Conservation (phyloP, 1,140 invertebrate genomes). For the Drosophila cardini region DNA sequence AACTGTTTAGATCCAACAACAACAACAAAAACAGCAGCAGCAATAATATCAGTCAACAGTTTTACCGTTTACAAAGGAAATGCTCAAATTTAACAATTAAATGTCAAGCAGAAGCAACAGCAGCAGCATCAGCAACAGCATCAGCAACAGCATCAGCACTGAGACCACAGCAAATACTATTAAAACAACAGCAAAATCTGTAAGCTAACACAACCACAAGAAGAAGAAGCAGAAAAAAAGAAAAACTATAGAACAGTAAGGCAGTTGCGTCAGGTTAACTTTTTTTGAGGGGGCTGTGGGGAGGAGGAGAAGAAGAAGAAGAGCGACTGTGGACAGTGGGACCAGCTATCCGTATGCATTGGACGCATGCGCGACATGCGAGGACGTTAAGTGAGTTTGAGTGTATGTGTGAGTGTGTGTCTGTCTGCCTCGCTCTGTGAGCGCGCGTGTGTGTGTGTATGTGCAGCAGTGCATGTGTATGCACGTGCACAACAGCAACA, state of each 20-base stretch:
- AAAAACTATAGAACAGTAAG: background rate
- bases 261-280: constrained; percentile 15
- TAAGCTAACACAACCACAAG: constrained; percentile 45
- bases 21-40: constrained; percentile 29
- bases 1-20: constrained; percentile 7
- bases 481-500: constrained; percentile 24
- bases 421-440: constrained; percentile 33
- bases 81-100: constrained; percentile 69
- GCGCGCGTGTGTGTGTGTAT: constrained; percentile 34
- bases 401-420: constrained; percentile 51
- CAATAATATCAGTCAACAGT: constrained; percentile 30
- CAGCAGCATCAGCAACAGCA: constrained; percentile 34
- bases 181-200: constrained; percentile 41
- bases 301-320: constrained; percentile 6
- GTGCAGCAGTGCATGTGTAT: constrained; percentile 10
- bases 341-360: constrained; percentile 55
- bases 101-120: constrained; percentile 62
- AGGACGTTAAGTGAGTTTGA: constrained; percentile 58
- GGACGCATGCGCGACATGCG: constrained; percentile 72
- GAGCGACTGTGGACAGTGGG: constrained; percentile 16
- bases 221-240: background rate
- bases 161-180: constrained; percentile 16
- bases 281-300: background rate
- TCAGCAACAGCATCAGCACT: constrained; percentile 24
- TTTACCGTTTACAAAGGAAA: constrained; percentile 25